Conservation (phyloP, 2,113 vertebrate species). For the Nyctereutes procyonoides region DNA sequence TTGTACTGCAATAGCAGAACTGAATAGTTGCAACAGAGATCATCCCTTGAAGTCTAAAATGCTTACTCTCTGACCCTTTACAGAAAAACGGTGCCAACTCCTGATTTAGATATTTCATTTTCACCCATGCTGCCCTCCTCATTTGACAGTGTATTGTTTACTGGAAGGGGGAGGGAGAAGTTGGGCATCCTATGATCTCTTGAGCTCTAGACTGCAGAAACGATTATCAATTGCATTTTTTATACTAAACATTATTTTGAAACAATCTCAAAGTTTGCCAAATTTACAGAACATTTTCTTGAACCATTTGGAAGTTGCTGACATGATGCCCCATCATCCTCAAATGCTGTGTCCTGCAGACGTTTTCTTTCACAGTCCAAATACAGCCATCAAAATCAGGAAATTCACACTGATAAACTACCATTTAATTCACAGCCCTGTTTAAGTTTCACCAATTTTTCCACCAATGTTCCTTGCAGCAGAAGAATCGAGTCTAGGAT, state of each 20-base stretch:
- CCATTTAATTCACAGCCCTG: not conserved
- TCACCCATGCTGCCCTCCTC: not conserved
- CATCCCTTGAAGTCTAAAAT: not conserved
- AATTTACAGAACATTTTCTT: not conserved
- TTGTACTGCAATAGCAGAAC: not conserved
- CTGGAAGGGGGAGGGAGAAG: not conserved
- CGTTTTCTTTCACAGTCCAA: not conserved
- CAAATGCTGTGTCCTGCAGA: too few relatives aligned
- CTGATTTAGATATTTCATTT: not conserved
- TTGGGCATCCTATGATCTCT: not conserved
- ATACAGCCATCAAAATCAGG: not conserved
- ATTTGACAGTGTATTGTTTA: not conserved
- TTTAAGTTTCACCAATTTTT: not conserved
- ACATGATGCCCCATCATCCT: not conserved
- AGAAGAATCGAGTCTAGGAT: not conserved
- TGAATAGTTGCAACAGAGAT: not conserved
- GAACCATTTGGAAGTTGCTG: not conserved
- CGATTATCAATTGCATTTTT: not conserved
- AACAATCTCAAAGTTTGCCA: not conserved
- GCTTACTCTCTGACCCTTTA: not conserved
- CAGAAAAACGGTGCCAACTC: not conserved
- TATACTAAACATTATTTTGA: not conserved
- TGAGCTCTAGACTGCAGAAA: not conserved
- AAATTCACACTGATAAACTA: not conserved
- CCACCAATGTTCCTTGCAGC: not conserved